Base-by-base conservation (phyloP, 2,888 invertebrate species). In the Aproaerema taeniolella region DNA sequence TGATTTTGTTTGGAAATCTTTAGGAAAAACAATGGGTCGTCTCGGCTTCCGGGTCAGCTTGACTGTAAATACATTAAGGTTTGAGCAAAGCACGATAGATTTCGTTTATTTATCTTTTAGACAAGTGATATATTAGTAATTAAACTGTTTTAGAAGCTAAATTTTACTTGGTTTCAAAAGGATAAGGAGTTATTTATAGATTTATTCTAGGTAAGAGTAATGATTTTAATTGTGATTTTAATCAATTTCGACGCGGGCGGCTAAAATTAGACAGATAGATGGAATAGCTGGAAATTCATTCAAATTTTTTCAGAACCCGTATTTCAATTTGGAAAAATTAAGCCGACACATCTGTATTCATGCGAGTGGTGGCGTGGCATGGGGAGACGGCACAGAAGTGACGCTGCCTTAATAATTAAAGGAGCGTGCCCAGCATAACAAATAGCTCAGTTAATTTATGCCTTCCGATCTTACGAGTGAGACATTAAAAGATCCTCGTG, bases 361-460 rank as follows among this genome's bases (percentile, higher is more conserved):
- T 39, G 29, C 15, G 29, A 36, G 25, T 16, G 28, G 36, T 29
- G 26, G 24, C 20, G 25, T 13, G 16, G 25, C 30, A 7, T n/a
- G n/a, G n/a, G 43, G 45, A 42, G 43, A 45, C 50, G 45, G 49
- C 43, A 43, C 37, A 43, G 45, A 45, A 50, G 47, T 52, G 53
- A 52, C 50, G 46, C 38, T 20, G 40, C 51, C 48, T 50, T 47
- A 52, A 53, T 55, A 55, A 51, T 47, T 51, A 47, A 46, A 50
- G 52, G 45, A 28, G 45, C 45, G 37, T 70, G 69, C 55, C 49
- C 41, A 46, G 76, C 72, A 79, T 77, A 76, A 73, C 68, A 69
- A 79, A 78, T 63, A 67, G 65, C 66, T 47, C 45, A 58, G 58
- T 67, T 76, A 71, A 79, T 73, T 76, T 74, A 76, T 73, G 68